phyloP scores from a whole-genome alignment of 2,888 invertebrate genomes.

The Ernsta delagoae region DNA sequence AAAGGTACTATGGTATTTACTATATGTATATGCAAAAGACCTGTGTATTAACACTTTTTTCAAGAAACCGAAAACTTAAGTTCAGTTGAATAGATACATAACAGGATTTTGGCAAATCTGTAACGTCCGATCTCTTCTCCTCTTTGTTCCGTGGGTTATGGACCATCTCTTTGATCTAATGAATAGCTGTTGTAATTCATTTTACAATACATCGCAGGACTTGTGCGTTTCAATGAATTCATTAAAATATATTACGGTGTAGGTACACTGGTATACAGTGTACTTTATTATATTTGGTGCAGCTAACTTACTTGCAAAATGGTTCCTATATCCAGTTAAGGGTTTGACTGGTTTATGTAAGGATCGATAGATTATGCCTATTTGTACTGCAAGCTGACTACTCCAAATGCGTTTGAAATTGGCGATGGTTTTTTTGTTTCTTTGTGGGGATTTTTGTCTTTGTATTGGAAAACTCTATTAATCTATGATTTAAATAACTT shows the following conservation, averaged over 20 bases:
- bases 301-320: not conserved
- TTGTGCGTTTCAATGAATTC: not conserved
- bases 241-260: not conserved
- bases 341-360: conserved; percentile 6
- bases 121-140: too few species aligned
- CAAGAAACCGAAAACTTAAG: too few species aligned
- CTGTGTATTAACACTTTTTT: too few species aligned
- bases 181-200: conserved; percentile 3
- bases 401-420: not conserved
- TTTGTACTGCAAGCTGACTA: not conserved
- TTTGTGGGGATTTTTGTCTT: too few species aligned
- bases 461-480: too few species aligned
- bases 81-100: too few species aligned
- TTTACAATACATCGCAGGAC: conserved; percentile 4
- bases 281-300: not conserved
- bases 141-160: not conserved
- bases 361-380: not conserved
- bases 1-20: too few species aligned
- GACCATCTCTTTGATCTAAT: too few species aligned
- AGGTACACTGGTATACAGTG: not conserved
- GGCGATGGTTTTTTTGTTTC: too few species aligned
- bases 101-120: too few species aligned
- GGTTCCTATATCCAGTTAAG: conserved; percentile 15
- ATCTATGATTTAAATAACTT: too few species aligned
- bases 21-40: too few species aligned